Base-by-base conservation (phyloP, 2,797 vertebrate species). In the Sandelia bainsii region DNA sequence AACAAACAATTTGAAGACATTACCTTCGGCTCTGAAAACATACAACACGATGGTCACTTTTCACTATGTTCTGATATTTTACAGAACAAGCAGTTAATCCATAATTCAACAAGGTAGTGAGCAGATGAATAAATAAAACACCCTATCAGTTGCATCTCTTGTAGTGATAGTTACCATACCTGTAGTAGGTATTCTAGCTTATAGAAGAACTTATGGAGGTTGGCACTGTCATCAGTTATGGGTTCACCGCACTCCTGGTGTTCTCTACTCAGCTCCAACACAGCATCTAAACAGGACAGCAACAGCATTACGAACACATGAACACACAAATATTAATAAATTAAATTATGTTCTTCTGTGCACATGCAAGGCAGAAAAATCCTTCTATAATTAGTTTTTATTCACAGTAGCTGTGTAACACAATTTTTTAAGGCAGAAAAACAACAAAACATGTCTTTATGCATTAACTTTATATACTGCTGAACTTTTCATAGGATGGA, bases 151-250 rank as follows among this genome's bases (percentile, higher is more conserved):
- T 32, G 6, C 10, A 3, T 1, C 13, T 9, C 37, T 17, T 6
- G 54, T 44, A 56, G 14, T 17, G 19, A 20, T 5, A 13, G 49
- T 67, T 13, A 49, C 8, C 39, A 70, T 94, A 99, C 98, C 93
- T 99, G 98, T 49, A 99, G 87, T 72, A 99, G 95, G 76, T 99
- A 99, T 70, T 99, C 98, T 6, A 99, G 94, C 81, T 98, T 99
- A 76, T 96, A 98, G 74, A 96, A 99, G 84, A 99, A 97, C 86
- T 97, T 99, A 80, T 97, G 97, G 77, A 99, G 92, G 87, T 91
- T 98, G 79, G 92, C 59, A 71, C 96, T 96, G 93, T 99, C 97
- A 50, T 99, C 98, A 6, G 97, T 98, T 74, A 99, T 85, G 0
- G 98, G 97, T 53, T 99, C 98, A 16, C 93, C 95, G n/a, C 84